phyloP scores from a whole-genome alignment of 2,113 vertebrate genomes.

The Sphaerodactylus townsendi region DNA sequence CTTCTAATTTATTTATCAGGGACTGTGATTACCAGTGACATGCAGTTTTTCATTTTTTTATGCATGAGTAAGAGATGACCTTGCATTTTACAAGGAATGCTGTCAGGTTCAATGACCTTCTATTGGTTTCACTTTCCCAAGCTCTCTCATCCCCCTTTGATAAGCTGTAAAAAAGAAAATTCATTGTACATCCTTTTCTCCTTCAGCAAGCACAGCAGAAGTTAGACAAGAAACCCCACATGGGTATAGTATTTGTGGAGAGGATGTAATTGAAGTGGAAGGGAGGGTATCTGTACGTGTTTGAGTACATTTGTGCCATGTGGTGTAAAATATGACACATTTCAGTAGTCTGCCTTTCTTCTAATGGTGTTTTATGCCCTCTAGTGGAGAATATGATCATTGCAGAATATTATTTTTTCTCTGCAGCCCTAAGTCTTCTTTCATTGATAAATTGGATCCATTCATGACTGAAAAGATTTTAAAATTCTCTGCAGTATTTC shows the following conservation, averaged over 20 bases:
- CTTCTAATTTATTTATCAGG: slow-evolving; percentile 3
- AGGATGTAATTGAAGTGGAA: slow-evolving; percentile 50
- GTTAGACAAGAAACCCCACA: slow-evolving; percentile 39
- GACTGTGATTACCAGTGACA: background rate
- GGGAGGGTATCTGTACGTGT: slow-evolving; percentile 27
- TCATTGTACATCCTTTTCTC: slow-evolving; percentile 8
- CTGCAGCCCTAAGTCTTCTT: background rate
- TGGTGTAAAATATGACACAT: slow-evolving; percentile 20
- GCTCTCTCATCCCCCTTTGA: slow-evolving; percentile 37
- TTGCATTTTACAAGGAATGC: slow-evolving; percentile 40
- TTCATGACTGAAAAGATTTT: background rate
- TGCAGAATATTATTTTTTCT: background rate
- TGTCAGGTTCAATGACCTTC: slow-evolving; percentile 6
- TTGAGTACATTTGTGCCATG: slow-evolving; percentile 12
- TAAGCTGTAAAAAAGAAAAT: slow-evolving; percentile 40
- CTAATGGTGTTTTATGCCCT: slow-evolving; percentile 70
- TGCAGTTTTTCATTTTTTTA: background rate
- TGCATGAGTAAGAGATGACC: slow-evolving; percentile 19
- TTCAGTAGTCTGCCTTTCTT: slow-evolving; percentile 38
- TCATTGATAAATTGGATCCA: background rate
- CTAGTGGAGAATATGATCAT: slow-evolving; percentile 56
- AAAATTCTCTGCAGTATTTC: background rate
- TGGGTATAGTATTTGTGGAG: slow-evolving; percentile 25
- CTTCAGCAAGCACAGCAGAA: slow-evolving; percentile 27
- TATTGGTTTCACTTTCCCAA: slow-evolving; percentile 40